Evolutionary conservation across 2,797 vertebrate genomes (phyloP), one percentile per base, ranked within the genome.

Genomic region (Gobionotothen gibberifrons): DNA sequence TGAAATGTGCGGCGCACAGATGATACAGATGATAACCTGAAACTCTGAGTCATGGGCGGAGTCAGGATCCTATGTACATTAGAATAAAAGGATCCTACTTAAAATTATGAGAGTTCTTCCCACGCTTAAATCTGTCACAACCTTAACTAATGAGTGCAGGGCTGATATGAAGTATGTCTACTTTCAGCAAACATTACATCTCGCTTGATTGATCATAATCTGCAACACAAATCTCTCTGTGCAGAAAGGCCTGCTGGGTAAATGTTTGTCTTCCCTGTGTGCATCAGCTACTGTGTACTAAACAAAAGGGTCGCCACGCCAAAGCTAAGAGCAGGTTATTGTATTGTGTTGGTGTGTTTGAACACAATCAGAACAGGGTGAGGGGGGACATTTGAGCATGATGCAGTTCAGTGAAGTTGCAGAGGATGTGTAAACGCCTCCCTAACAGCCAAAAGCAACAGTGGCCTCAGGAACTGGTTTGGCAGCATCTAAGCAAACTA

Each of bases 391-490:
- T 60, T 54, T 62, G 81, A 86, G 76, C 46, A 44, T 32, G 32
- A 70, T 15, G 64, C 5, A 6, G 12, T 60, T 76, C 61, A 43
- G 66, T 58, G 43, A 65, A 65, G 70, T 71, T 78, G 60, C 70
- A 51, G 21, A 72, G 2, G 5, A 49, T 46, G 69, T 26, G 15
- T 64, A 21, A 51, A 80, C 78, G 70, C 82, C 87, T 72, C 85
- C 90, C 85, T 57, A 26, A 19, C 10, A 57, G 62, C 57, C 77
- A 74, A 80, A 81, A 55, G 66, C 15, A 74, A 75, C 61, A 47
- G 58, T 62, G 44, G 79, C 75, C 67, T 79, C 81, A 74, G 15
- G 81, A 93, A 93, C 90, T 71, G 84, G 89, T 93, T 90, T 80
- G 72, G 72, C 78, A 13, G 58, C 84, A 87, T 90, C 77, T 32